Percentiles rank a stretch among this genome's conserved stretches.
These are phyloP conservation scores for Eucidaris tribuloides DNA, from an alignment of 35 echinoderm and acorn worm genomes.

Conservation along the genomic window DNA sequence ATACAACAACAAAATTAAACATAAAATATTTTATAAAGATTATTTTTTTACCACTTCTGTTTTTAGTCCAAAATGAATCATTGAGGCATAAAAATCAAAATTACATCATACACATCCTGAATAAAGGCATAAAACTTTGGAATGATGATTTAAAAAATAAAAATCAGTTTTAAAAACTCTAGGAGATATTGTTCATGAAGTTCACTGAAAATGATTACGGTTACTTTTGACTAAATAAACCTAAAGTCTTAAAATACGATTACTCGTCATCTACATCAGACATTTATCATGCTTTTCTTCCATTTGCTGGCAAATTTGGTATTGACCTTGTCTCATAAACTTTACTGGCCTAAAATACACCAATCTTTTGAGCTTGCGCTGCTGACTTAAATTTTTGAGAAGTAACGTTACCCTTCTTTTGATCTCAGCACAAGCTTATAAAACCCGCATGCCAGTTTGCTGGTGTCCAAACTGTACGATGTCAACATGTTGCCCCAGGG, in stretches of 20 bases:
- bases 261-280: too few species aligned
- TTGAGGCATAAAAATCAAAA: not conserved
- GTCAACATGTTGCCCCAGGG: constrained; percentile 44
- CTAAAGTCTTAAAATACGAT: too few species aligned
- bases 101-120: not conserved
- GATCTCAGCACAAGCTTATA: constrained; percentile 79
- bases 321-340: too few species aligned
- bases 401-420: too few species aligned
- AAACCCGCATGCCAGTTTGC: constrained; percentile 67
- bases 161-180: not conserved
- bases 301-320: too few species aligned
- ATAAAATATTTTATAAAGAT: not conserved
- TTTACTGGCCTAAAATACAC: too few species aligned
- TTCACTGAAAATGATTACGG: too few species aligned
- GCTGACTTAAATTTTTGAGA: too few species aligned
- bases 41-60: not conserved
- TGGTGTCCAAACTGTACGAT: constrained; percentile 80
- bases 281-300: too few species aligned
- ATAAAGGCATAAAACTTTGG: not conserved
- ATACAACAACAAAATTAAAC: not conserved
- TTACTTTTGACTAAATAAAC: too few species aligned
- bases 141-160: not conserved
- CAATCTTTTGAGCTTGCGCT: too few species aligned
- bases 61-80: not conserved
- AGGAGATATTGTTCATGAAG: not conserved